Conservation (phyloP, 2,888 invertebrate genomes). For the Coenonympha arcania region DNA sequence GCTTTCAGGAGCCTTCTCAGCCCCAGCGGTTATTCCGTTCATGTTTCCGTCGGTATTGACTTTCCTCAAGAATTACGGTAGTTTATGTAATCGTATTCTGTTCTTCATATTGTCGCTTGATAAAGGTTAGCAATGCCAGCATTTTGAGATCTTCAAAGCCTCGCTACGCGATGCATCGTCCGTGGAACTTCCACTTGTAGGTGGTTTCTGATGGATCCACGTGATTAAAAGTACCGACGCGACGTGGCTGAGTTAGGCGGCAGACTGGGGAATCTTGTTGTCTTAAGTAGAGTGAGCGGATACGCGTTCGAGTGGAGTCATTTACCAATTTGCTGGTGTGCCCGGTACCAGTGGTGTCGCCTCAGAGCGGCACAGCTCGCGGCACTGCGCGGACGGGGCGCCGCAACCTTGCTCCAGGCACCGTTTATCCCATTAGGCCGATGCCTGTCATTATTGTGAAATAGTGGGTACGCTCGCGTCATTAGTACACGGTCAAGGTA, state of each 20-base stretch:
- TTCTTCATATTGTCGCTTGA: conserved; percentile 23
- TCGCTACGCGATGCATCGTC: conserved; percentile 13
- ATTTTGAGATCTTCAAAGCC: not conserved
- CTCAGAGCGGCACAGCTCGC: conserved; percentile 50
- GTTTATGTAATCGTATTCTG: conserved; percentile 28
- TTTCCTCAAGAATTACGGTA: not conserved
- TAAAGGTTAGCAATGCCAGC: conserved; percentile 12
- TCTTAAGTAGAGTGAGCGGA: conserved; percentile 69
- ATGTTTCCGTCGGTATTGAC: conserved; percentile 37
- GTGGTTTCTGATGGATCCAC: conserved; percentile 13
- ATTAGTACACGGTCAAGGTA: conserved; percentile 70
- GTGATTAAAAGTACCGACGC: conserved; percentile 32
- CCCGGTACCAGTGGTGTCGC: no score
- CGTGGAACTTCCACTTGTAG: not conserved
- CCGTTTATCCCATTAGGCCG: conserved; percentile 70
- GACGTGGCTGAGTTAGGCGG: conserved; percentile 43
- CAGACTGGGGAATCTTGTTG: conserved; percentile 60
- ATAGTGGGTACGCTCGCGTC: conserved; percentile 51
- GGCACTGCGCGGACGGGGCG: conserved; percentile 54
- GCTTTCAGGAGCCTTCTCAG: conserved; percentile 49
- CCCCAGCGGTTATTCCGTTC: conserved; percentile 58
- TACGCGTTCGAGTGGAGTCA: conserved; percentile 67
- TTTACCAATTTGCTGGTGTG: conserved; percentile 67
- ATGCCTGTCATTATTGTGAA: conserved; percentile 59
- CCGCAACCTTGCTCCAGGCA: conserved; percentile 68